Conservation (phyloP, 2,797 vertebrate genomes). For the Schizopygopsis pylzovi region DNA sequence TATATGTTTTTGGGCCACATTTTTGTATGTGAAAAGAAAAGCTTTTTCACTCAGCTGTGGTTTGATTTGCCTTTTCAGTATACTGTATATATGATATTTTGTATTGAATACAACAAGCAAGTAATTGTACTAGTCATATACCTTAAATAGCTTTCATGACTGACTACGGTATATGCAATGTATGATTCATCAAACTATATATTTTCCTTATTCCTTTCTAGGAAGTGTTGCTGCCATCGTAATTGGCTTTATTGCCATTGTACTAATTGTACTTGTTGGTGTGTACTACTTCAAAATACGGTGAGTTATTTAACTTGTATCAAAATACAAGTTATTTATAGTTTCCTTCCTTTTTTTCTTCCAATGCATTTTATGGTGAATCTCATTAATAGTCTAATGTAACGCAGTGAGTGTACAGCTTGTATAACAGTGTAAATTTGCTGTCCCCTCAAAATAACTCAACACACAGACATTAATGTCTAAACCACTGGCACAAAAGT, state of each 20-base stretch:
- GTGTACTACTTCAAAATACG: slow-evolving; percentile 67
- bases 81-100: not conserved
- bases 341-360: not conserved
- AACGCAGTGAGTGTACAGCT: no score
- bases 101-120: not conserved
- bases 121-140: not conserved
- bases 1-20: not conserved
- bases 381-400: no score
- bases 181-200: not conserved
- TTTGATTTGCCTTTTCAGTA: not conserved
- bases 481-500: no score
- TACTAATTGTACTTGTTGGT: slow-evolving; percentile 62
- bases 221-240: slow-evolving; percentile 67
- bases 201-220: slow-evolving; percentile 50
- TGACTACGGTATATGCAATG: not conserved
- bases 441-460: no score
- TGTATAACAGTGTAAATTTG: no score
- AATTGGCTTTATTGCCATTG: slow-evolving; percentile 50
- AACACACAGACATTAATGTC: no score
- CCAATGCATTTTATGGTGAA: not conserved
- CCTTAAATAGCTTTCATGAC: not conserved
- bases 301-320: slow-evolving; percentile 61
- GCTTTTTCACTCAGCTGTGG: not conserved
- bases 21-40: not conserved
- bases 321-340: not conserved